Conservation (phyloP, 2,888 invertebrate species). For the Tineola bisselliella region DNA sequence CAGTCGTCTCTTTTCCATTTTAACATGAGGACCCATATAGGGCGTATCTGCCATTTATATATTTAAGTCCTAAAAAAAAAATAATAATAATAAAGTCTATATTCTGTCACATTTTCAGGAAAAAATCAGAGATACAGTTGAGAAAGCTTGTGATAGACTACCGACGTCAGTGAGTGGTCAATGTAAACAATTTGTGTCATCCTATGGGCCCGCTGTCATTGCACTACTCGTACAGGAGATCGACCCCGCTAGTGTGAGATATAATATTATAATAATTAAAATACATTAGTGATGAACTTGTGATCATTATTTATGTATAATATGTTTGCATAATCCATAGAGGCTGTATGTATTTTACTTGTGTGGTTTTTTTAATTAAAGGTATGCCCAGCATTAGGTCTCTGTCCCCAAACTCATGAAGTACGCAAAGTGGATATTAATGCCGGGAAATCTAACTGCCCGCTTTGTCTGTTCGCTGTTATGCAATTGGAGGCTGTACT, state of each 20-base stretch:
- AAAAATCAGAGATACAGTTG: slow-evolving; percentile 73
- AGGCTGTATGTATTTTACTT: not conserved
- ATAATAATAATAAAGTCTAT: too few species aligned
- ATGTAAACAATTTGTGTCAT: slow-evolving; percentile 79
- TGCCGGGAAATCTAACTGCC: slow-evolving; percentile 74
- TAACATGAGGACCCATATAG: too few species aligned
- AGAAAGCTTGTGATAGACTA: slow-evolving; percentile 74
- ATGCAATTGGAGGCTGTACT: slow-evolving; percentile 78
- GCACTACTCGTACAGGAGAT: slow-evolving; percentile 81
- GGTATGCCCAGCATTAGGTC: slow-evolving; percentile 76
- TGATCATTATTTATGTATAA: too few species aligned
- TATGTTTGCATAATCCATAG: too few species aligned
- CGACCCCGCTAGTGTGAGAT: slow-evolving; percentile 74
- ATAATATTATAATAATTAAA: too few species aligned
- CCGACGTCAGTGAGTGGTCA: slow-evolving; percentile 70
- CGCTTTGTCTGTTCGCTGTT: slow-evolving; percentile 85
- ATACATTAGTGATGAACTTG: too few species aligned
- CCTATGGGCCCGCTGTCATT: slow-evolving; percentile 83
- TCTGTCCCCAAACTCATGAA: slow-evolving; percentile 70
- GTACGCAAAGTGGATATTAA: slow-evolving; percentile 65
- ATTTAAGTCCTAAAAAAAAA: too few species aligned
- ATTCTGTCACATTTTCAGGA: slow-evolving; percentile 49
- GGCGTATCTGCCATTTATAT: too few species aligned
- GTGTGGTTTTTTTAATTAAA: slow-evolving; percentile 23
- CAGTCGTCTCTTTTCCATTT: too few species aligned